Base-by-base conservation (phyloP, 2,113 vertebrate genomes). In the Isichthys henryi region DNA sequence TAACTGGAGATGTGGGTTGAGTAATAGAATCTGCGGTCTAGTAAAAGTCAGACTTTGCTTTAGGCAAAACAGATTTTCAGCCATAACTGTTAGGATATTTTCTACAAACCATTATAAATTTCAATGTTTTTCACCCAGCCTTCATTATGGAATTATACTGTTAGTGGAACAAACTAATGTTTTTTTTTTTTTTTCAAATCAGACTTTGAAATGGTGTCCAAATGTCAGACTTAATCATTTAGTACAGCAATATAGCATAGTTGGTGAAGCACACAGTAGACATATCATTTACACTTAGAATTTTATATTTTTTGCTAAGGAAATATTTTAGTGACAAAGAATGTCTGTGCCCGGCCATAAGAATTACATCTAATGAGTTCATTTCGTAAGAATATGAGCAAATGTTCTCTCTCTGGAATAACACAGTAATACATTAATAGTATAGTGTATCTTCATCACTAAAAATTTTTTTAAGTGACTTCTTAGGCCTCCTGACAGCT, bases 41-140 rank as follows among this genome's bases (percentile, higher is more conserved):
- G 82, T n/a, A 84, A 84, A 84, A 84, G 82, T 84, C 49, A 52
- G 85, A 52, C 85, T 86, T 50, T 53, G 46, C 85, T 86, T 35
- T 50, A 53, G 85, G 46, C 85, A 53, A 86, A 53, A 53, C 49
- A 50, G 23, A 8, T 27, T 17, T 50, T 27, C 49, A 35, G 85
- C 23, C n/a, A 5, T 53, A 49, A 52, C 82, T 84, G 45, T 48
- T 48, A n/a, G 82, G 45, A 84, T 7, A 46, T 84, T 84, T 45
- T 84, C 82, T 84, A 48, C 82, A 48, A n/a, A 23, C 39, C 39
- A 84, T 48, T 48, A n/a, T 84, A n/a, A 84, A 86, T 35, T 50
- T 31, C 31, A 35, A 0, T 52, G 48, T 53, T 86, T 53, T 86
- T 53, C 3, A 48, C 3, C 21, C 45, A 86, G 84, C 27, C 85